phyloP scores from a whole-genome alignment of 2,888 invertebrate species.

The Chalcosyrphus nemorum region DNA sequence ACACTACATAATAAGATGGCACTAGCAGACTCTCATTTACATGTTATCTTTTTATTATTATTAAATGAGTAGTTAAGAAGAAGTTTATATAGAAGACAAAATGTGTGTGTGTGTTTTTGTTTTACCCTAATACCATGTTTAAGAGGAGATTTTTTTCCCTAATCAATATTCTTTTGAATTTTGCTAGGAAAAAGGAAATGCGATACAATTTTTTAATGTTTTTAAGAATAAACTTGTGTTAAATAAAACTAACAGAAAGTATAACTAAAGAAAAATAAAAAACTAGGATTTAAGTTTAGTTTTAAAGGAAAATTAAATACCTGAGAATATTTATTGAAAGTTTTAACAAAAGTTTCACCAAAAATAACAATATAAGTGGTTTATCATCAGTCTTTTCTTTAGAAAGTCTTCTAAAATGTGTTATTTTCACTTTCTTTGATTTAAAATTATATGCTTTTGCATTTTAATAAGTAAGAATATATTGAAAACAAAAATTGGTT shows the following conservation, averaged over 20 bases:
- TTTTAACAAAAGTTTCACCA: conserved; percentile 18
- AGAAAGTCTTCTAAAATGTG: conserved; percentile 41
- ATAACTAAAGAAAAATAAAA: conserved; percentile 3
- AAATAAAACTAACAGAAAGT: not conserved
- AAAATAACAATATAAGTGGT: conserved; percentile 21
- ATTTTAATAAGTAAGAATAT: not conserved
- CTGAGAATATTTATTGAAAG: conserved; percentile 37
- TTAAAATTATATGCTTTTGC: not conserved
- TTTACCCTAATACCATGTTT: conserved; percentile 11
- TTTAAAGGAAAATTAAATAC: conserved; percentile 23
- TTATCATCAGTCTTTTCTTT: conserved; percentile 49
- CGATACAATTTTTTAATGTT: conserved; percentile 39
- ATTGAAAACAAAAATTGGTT: no score
- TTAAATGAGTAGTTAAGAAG: not conserved
- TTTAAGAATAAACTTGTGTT: not conserved
- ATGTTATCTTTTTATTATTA: not conserved
- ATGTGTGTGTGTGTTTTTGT: not conserved
- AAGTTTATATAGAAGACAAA: not conserved
- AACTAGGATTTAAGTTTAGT: not conserved
- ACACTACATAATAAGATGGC: conserved; percentile 53
- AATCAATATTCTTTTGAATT: not conserved
- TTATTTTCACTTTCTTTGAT: not conserved
- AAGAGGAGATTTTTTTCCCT: conserved; percentile 7
- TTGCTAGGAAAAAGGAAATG: conserved; percentile 27
- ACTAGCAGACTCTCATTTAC: conserved; percentile 28